These are phyloP conservation scores for Timandra comae DNA, from an alignment of 2,888 invertebrate genomes.

Conservation along the genomic window DNA sequence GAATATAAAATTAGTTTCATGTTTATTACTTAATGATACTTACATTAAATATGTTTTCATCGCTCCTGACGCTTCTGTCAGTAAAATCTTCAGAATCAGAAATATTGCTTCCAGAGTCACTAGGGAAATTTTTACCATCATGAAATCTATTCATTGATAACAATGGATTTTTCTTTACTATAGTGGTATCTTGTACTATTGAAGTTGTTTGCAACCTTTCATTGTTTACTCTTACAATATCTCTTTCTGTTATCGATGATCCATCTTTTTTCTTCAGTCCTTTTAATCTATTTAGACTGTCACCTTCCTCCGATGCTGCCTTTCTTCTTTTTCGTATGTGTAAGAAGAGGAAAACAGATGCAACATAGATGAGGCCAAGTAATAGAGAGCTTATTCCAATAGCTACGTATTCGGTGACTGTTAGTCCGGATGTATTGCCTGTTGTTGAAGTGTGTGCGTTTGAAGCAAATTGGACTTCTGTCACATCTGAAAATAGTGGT, in stretches of 20 bases:
- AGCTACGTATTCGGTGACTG: slow-evolving; percentile 86
- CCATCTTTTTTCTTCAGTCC: slow-evolving; percentile 61
- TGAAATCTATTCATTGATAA: slow-evolving; percentile 78
- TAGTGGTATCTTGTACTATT: slow-evolving; percentile 80
- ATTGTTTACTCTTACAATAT: slow-evolving; percentile 64
- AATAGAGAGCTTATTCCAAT: slow-evolving; percentile 89
- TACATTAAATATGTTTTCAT: slow-evolving; percentile 53
- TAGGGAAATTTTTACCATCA: slow-evolving; percentile 55
- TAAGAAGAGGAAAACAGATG: slow-evolving; percentile 88
- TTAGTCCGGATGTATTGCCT: slow-evolving; percentile 78
- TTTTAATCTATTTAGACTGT: slow-evolving; percentile 49
- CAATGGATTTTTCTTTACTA: slow-evolving; percentile 87
- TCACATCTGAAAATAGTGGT: too few species aligned
- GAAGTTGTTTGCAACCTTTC: slow-evolving; percentile 53
- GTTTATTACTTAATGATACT: slow-evolving; percentile 17
- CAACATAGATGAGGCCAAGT: slow-evolving; percentile 91
- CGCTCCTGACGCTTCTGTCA: slow-evolving; percentile 53
- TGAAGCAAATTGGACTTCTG: slow-evolving; percentile 86
- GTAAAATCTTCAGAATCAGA: slow-evolving; percentile 80
- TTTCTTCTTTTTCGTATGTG: slow-evolving; percentile 83
- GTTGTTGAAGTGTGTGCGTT: slow-evolving; percentile 78
- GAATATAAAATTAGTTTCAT: background rate
- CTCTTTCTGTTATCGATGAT: slow-evolving; percentile 57
- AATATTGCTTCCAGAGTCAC: slow-evolving; percentile 77
- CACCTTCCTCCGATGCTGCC: slow-evolving; percentile 62